Percentiles rank a stretch among this genome's conserved stretches.
phyloP scores from a whole-genome alignment of 2,113 vertebrate species.

The Hypocryptadius cinnamomeus region DNA sequence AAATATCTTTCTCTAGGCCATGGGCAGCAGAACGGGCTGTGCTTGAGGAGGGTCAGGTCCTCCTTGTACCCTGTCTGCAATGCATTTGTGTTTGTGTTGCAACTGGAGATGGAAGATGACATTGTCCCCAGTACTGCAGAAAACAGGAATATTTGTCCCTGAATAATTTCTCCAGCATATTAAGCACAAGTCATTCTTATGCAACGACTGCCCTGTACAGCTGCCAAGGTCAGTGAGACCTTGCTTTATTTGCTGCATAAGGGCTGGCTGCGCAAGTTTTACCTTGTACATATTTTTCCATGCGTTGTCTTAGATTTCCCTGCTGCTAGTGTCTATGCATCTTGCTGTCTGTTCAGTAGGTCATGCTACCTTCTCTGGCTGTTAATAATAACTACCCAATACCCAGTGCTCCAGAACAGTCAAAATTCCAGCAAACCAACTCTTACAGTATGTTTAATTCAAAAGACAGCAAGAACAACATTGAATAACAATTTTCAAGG shows the following conservation, averaged over 20 bases:
- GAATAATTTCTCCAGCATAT: constrained; percentile 48
- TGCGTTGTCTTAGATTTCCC: not conserved
- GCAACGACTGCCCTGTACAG: constrained; percentile 51
- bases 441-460: constrained; percentile 23
- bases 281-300: constrained; percentile 7
- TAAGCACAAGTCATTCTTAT: constrained; percentile 48
- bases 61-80: not conserved
- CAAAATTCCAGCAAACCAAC: not conserved
- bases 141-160: constrained; percentile 28
- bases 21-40: not conserved
- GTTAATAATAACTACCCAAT: not conserved
- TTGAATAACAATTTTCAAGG: constrained; percentile 38
- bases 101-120: not conserved
- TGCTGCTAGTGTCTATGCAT: not conserved
- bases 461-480: constrained; percentile 29
- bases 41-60: not conserved
- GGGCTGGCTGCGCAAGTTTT: constrained; percentile 32
- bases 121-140: not conserved
- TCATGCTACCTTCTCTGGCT: not conserved
- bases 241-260: constrained; percentile 52
- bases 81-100: not conserved
- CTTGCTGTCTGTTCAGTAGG: not conserved
- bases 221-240: constrained; percentile 57
- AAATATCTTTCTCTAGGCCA: not conserved
- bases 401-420: not conserved